Percentiles rank a stretch among this genome's conserved stretches.
phyloP scores from a whole-genome alignment of 1,140 invertebrate species.

The fruit fly (Drosophila melanogaster) region Release_6_plus_ISO1_MT NC_004354.4:12454501-12455000 shows the following conservation, averaged over 20 bases:
- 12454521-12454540: neutral
- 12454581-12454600: neutral
- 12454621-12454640: constrained; percentile 48
- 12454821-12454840: constrained; percentile 2
- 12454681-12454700: constrained; percentile 2
- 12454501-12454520: neutral
- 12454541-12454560: no score
- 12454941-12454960: constrained; percentile 70
- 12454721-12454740: constrained; percentile 68
- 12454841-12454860: constrained; percentile 27
- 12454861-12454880: neutral
- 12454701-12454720: constrained; percentile 12
- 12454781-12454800: neutral
- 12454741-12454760: constrained; percentile 69
- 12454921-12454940: constrained; percentile 8
- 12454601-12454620: neutral
- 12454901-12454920: constrained; percentile 7
- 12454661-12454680: constrained; percentile 70
- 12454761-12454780: constrained; percentile 9
- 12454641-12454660: constrained; percentile 75
- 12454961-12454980: constrained; percentile 68
- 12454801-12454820: constrained; percentile 21
- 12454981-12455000: constrained; percentile 65
- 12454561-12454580: no score
- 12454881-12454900: constrained; percentile 1